phyloP scores from a whole-genome alignment of 2,797 vertebrate species.

The Hephaestus fuliginosus region DNA sequence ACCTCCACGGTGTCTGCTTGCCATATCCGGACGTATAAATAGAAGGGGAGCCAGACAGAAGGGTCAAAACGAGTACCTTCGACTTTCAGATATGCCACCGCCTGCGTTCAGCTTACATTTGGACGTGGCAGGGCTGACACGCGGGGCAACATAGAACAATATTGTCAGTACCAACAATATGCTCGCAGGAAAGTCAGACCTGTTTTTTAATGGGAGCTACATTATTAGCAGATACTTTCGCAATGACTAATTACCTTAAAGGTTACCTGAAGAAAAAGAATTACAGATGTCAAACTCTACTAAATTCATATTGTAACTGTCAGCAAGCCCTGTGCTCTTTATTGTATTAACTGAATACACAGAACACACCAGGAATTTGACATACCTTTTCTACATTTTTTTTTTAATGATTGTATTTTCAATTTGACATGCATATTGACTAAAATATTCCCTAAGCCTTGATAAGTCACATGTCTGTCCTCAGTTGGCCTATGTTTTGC shows the following conservation, averaged over 20 bases:
- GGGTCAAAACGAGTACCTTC: conserved; percentile 81
- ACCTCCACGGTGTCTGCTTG: conserved; percentile 84
- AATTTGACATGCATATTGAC: conserved; percentile 48
- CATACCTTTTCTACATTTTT: conserved; percentile 34
- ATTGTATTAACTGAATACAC: neutral
- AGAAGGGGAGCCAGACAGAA: conserved; percentile 82
- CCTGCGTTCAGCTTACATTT: conserved; percentile 61
- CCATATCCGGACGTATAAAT: conserved; percentile 87
- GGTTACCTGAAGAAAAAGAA: neutral
- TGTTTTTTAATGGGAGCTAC: conserved; percentile 1
- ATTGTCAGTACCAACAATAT: conserved; percentile 1
- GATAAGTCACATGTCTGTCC: conserved; percentile 73
- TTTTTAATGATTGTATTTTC: conserved; percentile 35
- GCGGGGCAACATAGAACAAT: conserved; percentile 1
- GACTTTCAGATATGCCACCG: conserved; percentile 78
- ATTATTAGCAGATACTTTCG: neutral
- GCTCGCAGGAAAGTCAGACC: neutral
- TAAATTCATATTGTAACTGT: conserved; percentile 8
- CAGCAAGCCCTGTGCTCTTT: neutral
- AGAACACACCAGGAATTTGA: conserved; percentile 5
- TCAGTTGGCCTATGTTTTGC: conserved; percentile 69
- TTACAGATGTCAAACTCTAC: neutral
- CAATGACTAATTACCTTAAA: conserved; percentile 5
- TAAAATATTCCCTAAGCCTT: conserved; percentile 65
- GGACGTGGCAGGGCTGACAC: conserved; percentile 42